Percentiles rank a stretch among this genome's conserved stretches.
Evolutionary conservation across 2,888 invertebrate genomes (phyloP).

Genomic region (Tyria jacobaeae): DNA sequence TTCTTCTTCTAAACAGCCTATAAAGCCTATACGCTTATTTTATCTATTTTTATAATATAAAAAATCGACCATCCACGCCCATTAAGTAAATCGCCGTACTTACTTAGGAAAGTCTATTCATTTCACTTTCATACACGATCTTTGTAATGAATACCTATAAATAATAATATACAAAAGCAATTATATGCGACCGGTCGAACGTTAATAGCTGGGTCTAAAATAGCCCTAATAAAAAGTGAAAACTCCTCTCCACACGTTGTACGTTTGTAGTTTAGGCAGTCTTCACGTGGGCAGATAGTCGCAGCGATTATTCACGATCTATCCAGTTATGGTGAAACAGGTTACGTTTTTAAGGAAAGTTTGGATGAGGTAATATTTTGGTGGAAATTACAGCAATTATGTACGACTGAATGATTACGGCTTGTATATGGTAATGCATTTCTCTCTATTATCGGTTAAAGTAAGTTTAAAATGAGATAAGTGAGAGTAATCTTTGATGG

Average conservation of each 20-base stretch:
- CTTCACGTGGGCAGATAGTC: slow-evolving; percentile 34
- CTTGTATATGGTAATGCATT: slow-evolving; percentile 21
- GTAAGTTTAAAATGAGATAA: slow-evolving; percentile 21
- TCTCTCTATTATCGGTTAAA: slow-evolving; percentile 19
- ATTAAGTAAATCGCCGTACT: slow-evolving; percentile 41
- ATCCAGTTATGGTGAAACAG: slow-evolving; percentile 20
- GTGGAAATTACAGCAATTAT: slow-evolving; percentile 25
- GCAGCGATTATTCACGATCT: slow-evolving; percentile 35
- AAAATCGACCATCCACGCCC: slow-evolving; percentile 22
- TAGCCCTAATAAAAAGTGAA: slow-evolving; percentile 54
- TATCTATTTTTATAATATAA: slow-evolving; percentile 21
- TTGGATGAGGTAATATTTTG: slow-evolving; percentile 16
- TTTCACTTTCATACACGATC: slow-evolving; percentile 51
- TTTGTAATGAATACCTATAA: slow-evolving; percentile 45
- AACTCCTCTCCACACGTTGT: slow-evolving; percentile 34
- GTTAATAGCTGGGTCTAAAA: slow-evolving; percentile 37
- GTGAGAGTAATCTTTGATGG: slow-evolving; percentile 14
- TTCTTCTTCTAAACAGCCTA: neutral
- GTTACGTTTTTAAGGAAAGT: slow-evolving; percentile 23
- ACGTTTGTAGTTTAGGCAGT: slow-evolving; percentile 34
- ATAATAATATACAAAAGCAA: slow-evolving; percentile 44
- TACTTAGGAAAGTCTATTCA: slow-evolving; percentile 30
- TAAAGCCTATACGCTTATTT: slow-evolving; percentile 3
- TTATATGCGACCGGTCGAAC: slow-evolving; percentile 30
- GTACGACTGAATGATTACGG: slow-evolving; percentile 15